These are phyloP conservation scores for Enteromius viviparus DNA, from an alignment of 2,797 vertebrate genomes.

Conservation along the genomic window DNA sequence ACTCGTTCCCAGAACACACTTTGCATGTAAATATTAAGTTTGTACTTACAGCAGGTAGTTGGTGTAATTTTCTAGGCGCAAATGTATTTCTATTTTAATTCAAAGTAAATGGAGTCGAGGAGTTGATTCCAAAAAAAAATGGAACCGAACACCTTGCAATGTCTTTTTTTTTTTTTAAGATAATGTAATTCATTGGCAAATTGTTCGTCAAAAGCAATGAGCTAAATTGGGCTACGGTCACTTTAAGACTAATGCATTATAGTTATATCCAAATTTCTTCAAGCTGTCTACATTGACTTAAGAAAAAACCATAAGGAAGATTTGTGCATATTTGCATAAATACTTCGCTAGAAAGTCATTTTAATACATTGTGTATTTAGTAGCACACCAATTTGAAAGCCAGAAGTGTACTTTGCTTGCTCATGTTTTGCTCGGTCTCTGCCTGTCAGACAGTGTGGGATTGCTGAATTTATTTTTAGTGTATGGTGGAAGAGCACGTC, in stretches of 20 bases:
- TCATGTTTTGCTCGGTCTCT: neutral
- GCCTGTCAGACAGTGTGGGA: neutral
- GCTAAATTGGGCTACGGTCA: neutral
- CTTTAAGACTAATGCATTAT: neutral
- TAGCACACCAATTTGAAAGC: neutral
- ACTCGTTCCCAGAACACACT: too few species aligned
- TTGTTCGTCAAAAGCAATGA: neutral
- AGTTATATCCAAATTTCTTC: neutral
- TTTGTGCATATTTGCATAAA: neutral
- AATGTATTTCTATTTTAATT: too few species aligned
- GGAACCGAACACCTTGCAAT: too few species aligned
- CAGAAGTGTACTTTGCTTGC: neutral
- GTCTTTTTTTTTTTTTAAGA: too few species aligned
- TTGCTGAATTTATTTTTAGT: neutral
- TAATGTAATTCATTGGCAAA: neutral
- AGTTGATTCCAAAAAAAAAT: too few species aligned
- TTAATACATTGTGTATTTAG: neutral
- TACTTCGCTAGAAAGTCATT: neutral
- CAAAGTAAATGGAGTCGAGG: too few species aligned
- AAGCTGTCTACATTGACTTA: neutral
- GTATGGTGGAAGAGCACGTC: too few species aligned
- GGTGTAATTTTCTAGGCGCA: too few species aligned
- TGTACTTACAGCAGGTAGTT: too few species aligned
- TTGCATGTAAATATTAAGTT: too few species aligned
- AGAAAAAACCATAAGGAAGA: neutral